A percentile compares a stretch with the other conserved stretches of the same genome.
These are phyloP conservation scores for Lagorchestes hirsutus DNA, from an alignment of 2,797 vertebrate genomes.

Conservation along the genomic window DNA sequence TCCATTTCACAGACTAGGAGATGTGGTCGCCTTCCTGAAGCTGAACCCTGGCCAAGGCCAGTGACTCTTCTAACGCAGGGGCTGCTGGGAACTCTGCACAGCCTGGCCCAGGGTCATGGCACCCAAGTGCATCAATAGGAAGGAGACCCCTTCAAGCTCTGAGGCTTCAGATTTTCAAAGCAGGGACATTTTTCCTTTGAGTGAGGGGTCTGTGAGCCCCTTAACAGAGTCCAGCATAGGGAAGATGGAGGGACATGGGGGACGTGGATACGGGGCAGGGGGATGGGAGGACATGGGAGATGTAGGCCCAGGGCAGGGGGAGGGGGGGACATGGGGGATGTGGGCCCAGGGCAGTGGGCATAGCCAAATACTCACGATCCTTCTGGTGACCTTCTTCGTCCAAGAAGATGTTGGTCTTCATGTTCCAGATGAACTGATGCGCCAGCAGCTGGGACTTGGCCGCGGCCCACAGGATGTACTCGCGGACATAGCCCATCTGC, in stretches of 20 bases:
- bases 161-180: background rate
- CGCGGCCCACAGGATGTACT: conserved; percentile 98
- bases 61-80: background rate
- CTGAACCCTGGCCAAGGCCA: too few relatives aligned
- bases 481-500: conserved; percentile 98
- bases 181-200: too few relatives aligned
- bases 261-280: too few relatives aligned
- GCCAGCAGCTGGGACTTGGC: conserved; percentile 97
- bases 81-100: too few relatives aligned
- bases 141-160: background rate
- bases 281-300: background rate
- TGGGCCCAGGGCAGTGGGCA: background rate
- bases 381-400: conserved; percentile 97
- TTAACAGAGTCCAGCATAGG: too few relatives aligned
- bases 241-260: too few relatives aligned
- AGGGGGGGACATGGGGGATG: background rate
- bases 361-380: conserved; percentile 90
- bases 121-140: too few relatives aligned
- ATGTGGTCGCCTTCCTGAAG: too few relatives aligned
- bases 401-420: conserved; percentile 98
- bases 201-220: background rate
- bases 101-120: background rate
- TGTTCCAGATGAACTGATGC: conserved; percentile 99
- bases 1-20: background rate
- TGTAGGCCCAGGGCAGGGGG: background rate